A percentile compares a stretch with the other conserved stretches of the same genome.
Conservation (phyloP, 2,113 vertebrate species). For the Paradoxurus hermaphroditus region DNA sequence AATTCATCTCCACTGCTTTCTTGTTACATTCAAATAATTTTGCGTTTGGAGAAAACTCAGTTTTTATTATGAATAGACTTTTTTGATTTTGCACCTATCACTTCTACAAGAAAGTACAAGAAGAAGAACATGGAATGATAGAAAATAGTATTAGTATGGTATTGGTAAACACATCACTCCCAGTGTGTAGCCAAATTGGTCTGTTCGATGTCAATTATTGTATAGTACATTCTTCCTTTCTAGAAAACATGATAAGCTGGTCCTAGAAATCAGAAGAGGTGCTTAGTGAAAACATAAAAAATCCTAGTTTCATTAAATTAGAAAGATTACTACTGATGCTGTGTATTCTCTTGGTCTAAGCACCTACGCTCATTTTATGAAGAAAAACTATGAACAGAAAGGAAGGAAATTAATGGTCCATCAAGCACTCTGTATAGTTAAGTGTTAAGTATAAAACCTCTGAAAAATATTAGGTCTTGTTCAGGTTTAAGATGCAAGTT, state of each 20-base stretch:
- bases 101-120: neutral
- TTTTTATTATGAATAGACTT: neutral
- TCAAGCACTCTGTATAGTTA: neutral
- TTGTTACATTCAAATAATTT: neutral
- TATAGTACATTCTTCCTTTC: neutral
- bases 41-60: neutral
- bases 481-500: neutral
- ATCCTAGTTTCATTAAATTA: neutral
- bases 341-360: neutral
- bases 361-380: neutral
- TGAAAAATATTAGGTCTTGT: neutral
- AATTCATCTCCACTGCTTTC: neutral
- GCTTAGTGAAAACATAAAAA: neutral
- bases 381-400: neutral
- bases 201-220: neutral
- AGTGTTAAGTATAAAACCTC: neutral
- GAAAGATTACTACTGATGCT: neutral
- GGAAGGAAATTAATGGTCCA: neutral
- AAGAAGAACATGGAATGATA: neutral
- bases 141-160: neutral
- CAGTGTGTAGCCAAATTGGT: neutral
- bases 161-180: neutral
- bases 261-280: neutral
- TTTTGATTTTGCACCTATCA: neutral
- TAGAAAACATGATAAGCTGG: neutral